A percentile compares a stretch with the other conserved stretches of the same genome.
phyloP scores from a whole-genome alignment of 2,888 invertebrate species.

The Cosmorhoe ocellata region DNA sequence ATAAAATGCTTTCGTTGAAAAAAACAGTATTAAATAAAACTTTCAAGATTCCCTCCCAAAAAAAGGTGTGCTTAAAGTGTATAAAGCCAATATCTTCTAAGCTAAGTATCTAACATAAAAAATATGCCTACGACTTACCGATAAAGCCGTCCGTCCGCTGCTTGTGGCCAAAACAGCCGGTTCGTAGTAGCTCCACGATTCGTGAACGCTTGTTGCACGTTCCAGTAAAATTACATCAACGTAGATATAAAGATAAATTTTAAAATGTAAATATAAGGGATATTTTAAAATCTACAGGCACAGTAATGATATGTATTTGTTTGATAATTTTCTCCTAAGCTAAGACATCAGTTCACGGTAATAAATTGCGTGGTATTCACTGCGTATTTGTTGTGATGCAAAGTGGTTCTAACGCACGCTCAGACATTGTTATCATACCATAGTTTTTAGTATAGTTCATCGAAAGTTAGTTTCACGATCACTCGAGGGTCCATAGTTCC shows the following conservation, averaged over 20 bases:
- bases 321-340: constrained; percentile 50
- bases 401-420: constrained; percentile 31
- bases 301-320: constrained; percentile 76
- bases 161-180: constrained; percentile 14
- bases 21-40: too few relatives aligned
- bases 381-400: constrained; percentile 40
- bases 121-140: constrained; percentile 21
- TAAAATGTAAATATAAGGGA: constrained; percentile 47
- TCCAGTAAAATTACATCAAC: constrained; percentile 32
- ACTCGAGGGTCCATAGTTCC: constrained; percentile 40
- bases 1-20: too few relatives aligned
- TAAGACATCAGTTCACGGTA: constrained; percentile 49
- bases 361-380: constrained; percentile 32
- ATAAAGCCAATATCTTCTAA: too few relatives aligned
- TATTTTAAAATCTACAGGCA: constrained; percentile 68
- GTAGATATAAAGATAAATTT: constrained; percentile 26
- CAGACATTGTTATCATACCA: constrained; percentile 28
- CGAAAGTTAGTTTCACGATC: constrained; percentile 30
- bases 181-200: constrained; percentile 15
- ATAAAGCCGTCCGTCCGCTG: not conserved
- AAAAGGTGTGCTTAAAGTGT: too few relatives aligned
- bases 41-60: too few relatives aligned
- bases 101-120: too few relatives aligned
- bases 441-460: constrained; percentile 31
- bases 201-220: constrained; percentile 23